Conservation (phyloP, 2,797 vertebrate genomes). For the Lagorchestes hirsutus region DNA sequence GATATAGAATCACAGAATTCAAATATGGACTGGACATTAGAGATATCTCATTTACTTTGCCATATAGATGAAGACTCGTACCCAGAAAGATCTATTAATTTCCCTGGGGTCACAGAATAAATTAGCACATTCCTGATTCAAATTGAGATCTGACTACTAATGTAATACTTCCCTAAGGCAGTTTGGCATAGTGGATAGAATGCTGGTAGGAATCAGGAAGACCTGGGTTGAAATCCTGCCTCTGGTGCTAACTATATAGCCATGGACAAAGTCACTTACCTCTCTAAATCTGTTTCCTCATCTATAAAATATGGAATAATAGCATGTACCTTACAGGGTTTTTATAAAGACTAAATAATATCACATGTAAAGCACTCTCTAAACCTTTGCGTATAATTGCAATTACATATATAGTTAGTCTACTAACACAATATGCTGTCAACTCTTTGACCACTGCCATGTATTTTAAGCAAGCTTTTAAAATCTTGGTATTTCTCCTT, state of each 20-base stretch:
- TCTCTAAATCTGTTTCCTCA: not conserved
- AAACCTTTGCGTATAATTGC: not conserved
- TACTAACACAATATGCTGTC: not conserved
- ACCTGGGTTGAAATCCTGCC: not conserved
- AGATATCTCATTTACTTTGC: not conserved
- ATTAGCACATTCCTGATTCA: not conserved
- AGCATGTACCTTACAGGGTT: not conserved
- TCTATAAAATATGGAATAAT: not conserved
- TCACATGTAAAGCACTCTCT: not conserved
- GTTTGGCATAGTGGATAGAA: not conserved
- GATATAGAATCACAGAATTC: not conserved
- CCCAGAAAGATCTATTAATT: not conserved
- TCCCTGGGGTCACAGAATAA: not conserved
- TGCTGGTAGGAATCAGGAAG: not conserved
- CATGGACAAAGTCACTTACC: not conserved
- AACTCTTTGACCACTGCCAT: not conserved
- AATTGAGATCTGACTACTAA: not conserved
- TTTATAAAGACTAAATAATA: not conserved
- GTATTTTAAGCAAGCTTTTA: not conserved
- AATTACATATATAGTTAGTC: not conserved
- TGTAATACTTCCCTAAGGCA: not conserved
- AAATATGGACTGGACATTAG: not conserved
- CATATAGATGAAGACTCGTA: not conserved
- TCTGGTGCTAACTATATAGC: not conserved
- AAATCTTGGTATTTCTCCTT: not conserved